A percentile compares a stretch with the other conserved stretches of the same genome.
Evolutionary conservation across 1,140 invertebrate species (phyloP).

Genomic region (Phthorimaea operculella): DNA sequence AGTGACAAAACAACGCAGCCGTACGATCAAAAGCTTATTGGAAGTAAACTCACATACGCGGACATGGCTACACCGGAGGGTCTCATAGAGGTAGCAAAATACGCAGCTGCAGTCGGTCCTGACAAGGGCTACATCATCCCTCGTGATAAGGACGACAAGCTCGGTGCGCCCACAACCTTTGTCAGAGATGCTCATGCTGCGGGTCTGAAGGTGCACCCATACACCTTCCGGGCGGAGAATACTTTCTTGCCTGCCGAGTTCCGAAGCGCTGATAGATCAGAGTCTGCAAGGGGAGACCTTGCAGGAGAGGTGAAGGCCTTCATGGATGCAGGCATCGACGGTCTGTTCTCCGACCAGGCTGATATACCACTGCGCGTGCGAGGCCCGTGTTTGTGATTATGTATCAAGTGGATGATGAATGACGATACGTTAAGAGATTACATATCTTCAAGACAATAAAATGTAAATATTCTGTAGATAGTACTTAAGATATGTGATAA

Average conservation of each 20-base stretch:
- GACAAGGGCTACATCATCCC: conserved; percentile 55
- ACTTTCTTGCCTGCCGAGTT: conserved; percentile 46
- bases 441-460: no score
- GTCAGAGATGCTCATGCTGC: conserved; percentile 43
- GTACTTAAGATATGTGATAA: no score
- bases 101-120: conserved; percentile 53
- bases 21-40: conserved; percentile 38
- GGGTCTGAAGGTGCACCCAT: conserved; percentile 56
- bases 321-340: conserved; percentile 48
- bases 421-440: no score
- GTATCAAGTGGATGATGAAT: no score
- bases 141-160: conserved; percentile 30
- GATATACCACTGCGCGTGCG: conserved; percentile 37
- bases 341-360: conserved; percentile 53
- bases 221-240: conserved; percentile 57
- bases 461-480: no score
- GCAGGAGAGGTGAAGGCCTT: conserved; percentile 42
- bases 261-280: conserved; percentile 31
- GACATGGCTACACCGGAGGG: conserved; percentile 52
- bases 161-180: conserved; percentile 39
- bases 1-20: conserved; percentile 29
- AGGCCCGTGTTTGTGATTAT: conserved; percentile 21
- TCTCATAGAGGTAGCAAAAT: conserved; percentile 44
- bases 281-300: conserved; percentile 38
- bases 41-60: conserved; percentile 39